Percentiles rank a stretch among this genome's conserved stretches.
Conservation (phyloP, 2,113 vertebrate genomes). For the Callocephalon fimbriatum region DNA sequence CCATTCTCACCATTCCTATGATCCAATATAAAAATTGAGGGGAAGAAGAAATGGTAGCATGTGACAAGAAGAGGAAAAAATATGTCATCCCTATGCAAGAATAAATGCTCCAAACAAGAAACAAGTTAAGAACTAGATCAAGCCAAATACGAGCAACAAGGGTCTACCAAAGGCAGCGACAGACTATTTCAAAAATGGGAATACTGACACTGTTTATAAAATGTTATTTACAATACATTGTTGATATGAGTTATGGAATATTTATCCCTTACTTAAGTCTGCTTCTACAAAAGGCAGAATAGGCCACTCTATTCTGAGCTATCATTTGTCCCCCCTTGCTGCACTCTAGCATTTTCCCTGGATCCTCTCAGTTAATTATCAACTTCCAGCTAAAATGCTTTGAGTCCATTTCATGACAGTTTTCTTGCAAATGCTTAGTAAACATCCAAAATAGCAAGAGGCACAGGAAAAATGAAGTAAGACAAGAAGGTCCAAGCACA, state of each 20-base stretch:
- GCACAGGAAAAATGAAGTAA: background rate
- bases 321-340: background rate
- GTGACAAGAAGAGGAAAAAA: background rate
- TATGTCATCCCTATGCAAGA: background rate
- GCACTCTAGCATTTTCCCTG: background rate
- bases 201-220: background rate
- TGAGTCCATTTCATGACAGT: background rate
- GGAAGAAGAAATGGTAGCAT: background rate
- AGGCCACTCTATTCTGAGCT: background rate
- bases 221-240: background rate
- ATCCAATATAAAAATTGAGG: background rate
- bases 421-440: background rate
- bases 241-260: background rate
- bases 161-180: background rate
- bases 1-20: background rate
- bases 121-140: background rate
- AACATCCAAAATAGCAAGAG: background rate
- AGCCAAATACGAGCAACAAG: background rate
- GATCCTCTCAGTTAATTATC: background rate
- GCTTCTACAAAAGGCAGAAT: background rate
- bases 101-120: background rate
- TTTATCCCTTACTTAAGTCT: background rate
- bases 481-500: background rate
- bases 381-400: background rate
- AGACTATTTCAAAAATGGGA: background rate